Base-by-base conservation (phyloP, 2,797 vertebrate genomes). In the Falco peregrinus region DNA sequence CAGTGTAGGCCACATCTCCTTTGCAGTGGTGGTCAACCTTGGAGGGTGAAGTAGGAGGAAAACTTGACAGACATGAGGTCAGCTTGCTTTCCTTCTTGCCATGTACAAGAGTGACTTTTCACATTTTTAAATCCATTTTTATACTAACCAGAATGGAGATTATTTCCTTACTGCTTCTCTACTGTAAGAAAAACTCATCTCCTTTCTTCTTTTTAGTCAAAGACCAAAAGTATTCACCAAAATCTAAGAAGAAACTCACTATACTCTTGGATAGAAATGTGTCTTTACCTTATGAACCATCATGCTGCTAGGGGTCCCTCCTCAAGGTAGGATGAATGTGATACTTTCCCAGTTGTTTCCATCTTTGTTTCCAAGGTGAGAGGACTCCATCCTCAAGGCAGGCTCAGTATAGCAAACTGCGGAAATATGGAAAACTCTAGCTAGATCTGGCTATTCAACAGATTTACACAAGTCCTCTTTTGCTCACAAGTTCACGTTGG, bases 1-100 rank as follows among this genome's bases (percentile, higher is more conserved):
- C 16, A 45, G 24, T 0, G 0, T 16, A 87, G n/a, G 26, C 24
- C 2, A 2, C 6, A n/a, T 61, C 47, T 77, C 56, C 53, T 33
- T 54, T 51, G 31, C 20, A 57, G 31, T 22, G 35, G 11, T 64
- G 60, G 21, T 2, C 4, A 3, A 82, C 69, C 53, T 71, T 68
- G 47, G 57, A 71, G n/a, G 57, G 35, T 0, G 56, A 87, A 70
- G 43, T 12, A 75, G 48, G 43, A 83, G 50, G 18, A 87, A 87
- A 91, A 47, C 5, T 63, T 74, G n/a, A 67, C 9, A 60, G 79
- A 63, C 13, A 22, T 17, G 19, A 84, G 19, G 11, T 31, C 3
- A 4, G 28, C 54, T 95, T 84, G 50, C 41, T 83, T 87, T 85
- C 70, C 16, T 89, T 74, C 59, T 75, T 92, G 28, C 28, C 16